Conservation (phyloP, 1,140 invertebrate species). For the Megathymus violae region DNA sequence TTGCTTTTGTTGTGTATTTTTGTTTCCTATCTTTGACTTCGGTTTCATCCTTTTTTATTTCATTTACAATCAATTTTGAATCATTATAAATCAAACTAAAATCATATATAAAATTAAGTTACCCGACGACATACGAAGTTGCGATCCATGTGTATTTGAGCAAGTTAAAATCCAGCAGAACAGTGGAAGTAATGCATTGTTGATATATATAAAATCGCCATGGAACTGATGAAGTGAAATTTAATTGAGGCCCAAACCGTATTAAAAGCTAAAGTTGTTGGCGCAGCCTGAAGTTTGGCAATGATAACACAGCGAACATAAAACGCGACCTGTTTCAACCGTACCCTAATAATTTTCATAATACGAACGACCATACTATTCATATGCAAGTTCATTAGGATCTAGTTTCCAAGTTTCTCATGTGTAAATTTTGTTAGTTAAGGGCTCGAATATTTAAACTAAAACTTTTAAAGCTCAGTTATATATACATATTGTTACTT, state of each 20-base stretch:
- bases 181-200: not conserved
- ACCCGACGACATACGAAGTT: no score
- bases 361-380: slow-evolving; percentile 40
- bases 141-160: no score
- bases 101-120: no score
- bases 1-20: no score
- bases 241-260: slow-evolving; percentile 24
- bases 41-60: no score
- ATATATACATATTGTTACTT: slow-evolving; percentile 19
- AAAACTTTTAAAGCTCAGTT: slow-evolving; percentile 38
- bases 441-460: slow-evolving; percentile 43
- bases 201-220: slow-evolving; percentile 33
- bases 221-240: slow-evolving; percentile 15
- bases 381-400: slow-evolving; percentile 45
- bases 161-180: no score
- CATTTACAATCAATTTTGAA: no score
- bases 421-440: slow-evolving; percentile 43
- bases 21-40: no score
- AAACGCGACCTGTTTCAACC: slow-evolving; percentile 5
- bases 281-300: slow-evolving; percentile 10
- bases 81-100: no score
- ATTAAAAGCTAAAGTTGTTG: slow-evolving; percentile 13
- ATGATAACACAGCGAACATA: slow-evolving; percentile 14
- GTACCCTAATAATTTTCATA: slow-evolving; percentile 38
- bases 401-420: slow-evolving; percentile 39